phyloP scores from a whole-genome alignment of 2,113 vertebrate genomes.

The Vidua macroura region DNA sequence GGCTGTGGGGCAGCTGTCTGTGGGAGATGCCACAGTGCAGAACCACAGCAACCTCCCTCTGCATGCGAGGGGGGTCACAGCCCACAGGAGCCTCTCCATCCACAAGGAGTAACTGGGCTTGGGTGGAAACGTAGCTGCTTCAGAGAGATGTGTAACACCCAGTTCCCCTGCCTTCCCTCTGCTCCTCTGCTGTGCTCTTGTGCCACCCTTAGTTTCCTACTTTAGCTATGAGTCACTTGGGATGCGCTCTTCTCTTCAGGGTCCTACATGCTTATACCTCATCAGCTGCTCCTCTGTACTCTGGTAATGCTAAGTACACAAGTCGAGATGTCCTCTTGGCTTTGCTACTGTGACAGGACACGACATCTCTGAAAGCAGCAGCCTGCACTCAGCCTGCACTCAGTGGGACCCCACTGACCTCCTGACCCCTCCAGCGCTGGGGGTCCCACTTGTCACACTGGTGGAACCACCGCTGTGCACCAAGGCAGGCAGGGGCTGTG shows the following conservation, averaged over 20 bases:
- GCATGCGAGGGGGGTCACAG: rapidly evolving
- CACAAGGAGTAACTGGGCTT: not conserved
- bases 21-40: rapidly evolving
- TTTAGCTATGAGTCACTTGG: rapidly evolving
- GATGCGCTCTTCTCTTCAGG: not conserved
- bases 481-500: not conserved
- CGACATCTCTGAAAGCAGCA: rapidly evolving
- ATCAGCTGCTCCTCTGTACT: not conserved
- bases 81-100: rapidly evolving
- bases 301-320: not conserved
- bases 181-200: not conserved
- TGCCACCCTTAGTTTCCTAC: not conserved
- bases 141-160: rapidly evolving
- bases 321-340: not conserved
- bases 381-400: too few relatives aligned
- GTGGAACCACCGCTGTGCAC: rapidly evolving
- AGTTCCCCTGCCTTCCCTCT: rapidly evolving
- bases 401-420: not conserved
- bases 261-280: rapidly evolving
- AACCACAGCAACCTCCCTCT: not conserved
- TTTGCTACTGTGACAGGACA: rapidly evolving
- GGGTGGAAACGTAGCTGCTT: not conserved
- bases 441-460: rapidly evolving
- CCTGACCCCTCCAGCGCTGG: rapidly evolving
- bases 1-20: not conserved